Conservation (phyloP, 2,113 vertebrate species). For the Marmota flaviventris region DNA sequence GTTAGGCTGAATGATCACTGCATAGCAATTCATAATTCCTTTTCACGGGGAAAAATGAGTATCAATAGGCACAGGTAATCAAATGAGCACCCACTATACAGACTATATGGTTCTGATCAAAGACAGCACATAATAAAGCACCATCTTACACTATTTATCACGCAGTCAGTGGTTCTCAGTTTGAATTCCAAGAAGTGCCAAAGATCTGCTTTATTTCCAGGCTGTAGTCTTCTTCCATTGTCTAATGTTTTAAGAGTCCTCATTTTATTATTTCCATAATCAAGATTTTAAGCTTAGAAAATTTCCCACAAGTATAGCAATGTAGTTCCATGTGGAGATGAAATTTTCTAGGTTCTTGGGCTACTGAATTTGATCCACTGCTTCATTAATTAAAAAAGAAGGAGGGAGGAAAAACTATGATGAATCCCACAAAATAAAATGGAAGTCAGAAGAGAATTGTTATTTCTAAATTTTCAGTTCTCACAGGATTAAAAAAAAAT, state of each 20-base stretch:
- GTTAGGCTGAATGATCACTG: not conserved
- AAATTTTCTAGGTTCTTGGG: not conserved
- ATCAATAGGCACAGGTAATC: not conserved
- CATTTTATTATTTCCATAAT: constrained; percentile 11
- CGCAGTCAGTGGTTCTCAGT: not conserved
- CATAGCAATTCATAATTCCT: constrained; percentile 1
- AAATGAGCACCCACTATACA: not conserved
- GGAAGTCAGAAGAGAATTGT: not conserved
- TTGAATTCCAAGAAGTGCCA: constrained; percentile 12
- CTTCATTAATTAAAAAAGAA: constrained; percentile 48
- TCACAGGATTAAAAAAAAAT: not conserved
- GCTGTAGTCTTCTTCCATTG: not conserved
- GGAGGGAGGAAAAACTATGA: not conserved
- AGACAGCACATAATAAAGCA: not conserved
- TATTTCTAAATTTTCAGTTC: constrained; percentile 25
- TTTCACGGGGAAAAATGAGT: not conserved
- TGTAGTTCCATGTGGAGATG: not conserved
- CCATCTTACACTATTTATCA: not conserved
- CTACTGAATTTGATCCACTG: not conserved
- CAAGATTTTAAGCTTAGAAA: constrained; percentile 50
- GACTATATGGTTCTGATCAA: not conserved
- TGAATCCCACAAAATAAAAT: not conserved
- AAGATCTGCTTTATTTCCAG: not conserved
- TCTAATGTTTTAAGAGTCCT: not conserved
- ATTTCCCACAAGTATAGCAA: not conserved